Conservation (phyloP, 1,140 invertebrate species). For the Bombus vancouverensis region DNA sequence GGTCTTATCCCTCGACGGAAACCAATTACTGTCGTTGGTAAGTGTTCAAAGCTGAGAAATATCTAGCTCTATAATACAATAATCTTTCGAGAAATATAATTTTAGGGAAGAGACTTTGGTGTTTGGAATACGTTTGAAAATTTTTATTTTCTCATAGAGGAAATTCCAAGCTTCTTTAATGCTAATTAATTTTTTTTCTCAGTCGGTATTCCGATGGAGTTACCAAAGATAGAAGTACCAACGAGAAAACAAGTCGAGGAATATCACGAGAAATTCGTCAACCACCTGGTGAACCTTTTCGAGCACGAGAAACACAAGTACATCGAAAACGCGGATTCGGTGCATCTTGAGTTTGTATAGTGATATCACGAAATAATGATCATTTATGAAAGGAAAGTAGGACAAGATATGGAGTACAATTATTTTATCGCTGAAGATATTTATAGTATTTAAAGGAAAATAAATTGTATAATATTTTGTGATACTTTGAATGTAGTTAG, state of each 20-base stretch:
- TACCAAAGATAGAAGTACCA: slow-evolving; percentile 88
- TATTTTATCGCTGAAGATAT: too few relatives aligned
- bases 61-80: too few relatives aligned
- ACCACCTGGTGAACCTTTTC: slow-evolving; percentile 88
- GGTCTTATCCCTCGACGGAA: slow-evolving; percentile 91
- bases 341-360: slow-evolving; percentile 57
- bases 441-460: too few relatives aligned
- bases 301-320: slow-evolving; percentile 92
- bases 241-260: slow-evolving; percentile 88
- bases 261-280: slow-evolving; percentile 89
- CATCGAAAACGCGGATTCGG: slow-evolving; percentile 84
- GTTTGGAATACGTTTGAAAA: too few relatives aligned
- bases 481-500: too few relatives aligned
- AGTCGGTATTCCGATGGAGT: slow-evolving; percentile 93
- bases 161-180: too few relatives aligned
- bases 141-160: too few relatives aligned
- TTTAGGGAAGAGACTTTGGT: too few relatives aligned
- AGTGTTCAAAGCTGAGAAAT: slow-evolving; percentile 69
- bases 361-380: not conserved
- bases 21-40: slow-evolving; percentile 93
- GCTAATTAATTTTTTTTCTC: slow-evolving; percentile 49
- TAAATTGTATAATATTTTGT: too few relatives aligned
- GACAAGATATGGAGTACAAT: too few relatives aligned
- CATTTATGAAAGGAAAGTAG: not conserved
- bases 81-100: too few relatives aligned